Evolutionary conservation across 1,140 invertebrate genomes (phyloP).

Genomic region (Drosophila virilis): DNA sequence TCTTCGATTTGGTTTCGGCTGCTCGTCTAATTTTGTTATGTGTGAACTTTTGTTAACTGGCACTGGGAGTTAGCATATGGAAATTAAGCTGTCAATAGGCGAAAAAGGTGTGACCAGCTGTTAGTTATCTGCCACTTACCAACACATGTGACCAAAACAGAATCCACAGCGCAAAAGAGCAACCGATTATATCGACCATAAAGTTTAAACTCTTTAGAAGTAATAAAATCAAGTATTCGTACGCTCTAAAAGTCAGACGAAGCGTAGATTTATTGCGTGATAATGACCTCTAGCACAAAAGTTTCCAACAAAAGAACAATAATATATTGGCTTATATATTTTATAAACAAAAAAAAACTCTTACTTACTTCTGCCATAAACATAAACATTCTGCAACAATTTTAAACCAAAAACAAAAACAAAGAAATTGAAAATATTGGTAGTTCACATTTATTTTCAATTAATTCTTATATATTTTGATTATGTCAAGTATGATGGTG

Average conservation of each 20-base stretch:
- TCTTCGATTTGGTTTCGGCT: slow-evolving; percentile 11
- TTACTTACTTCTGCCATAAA: no score
- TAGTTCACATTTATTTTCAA: no score
- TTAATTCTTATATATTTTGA: no score
- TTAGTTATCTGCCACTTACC: slow-evolving; percentile 36
- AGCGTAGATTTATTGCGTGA: slow-evolving; percentile 16
- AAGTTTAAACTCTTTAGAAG: slow-evolving; percentile 23
- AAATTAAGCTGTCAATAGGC: slow-evolving; percentile 64
- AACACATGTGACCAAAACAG: slow-evolving; percentile 23
- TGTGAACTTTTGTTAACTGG: slow-evolving; percentile 61
- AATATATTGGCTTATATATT: not conserved
- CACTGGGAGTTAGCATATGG: slow-evolving; percentile 38
- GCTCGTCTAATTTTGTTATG: slow-evolving; percentile 59
- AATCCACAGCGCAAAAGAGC: not conserved
- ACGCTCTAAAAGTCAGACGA: not conserved
- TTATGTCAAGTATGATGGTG: no score
- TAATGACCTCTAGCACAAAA: not conserved
- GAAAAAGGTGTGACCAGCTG: slow-evolving; percentile 49
- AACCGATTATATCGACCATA: slow-evolving; percentile 10
- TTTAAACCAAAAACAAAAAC: no score
- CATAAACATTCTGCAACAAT: no score
- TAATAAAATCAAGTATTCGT: slow-evolving; percentile 17
- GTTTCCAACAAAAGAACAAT: not conserved
- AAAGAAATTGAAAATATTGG: no score
- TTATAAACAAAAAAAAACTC: no score